These are phyloP conservation scores for Dasyprocta punctata DNA, from an alignment of 2,113 vertebrate species.

Conservation along the genomic window DNA sequence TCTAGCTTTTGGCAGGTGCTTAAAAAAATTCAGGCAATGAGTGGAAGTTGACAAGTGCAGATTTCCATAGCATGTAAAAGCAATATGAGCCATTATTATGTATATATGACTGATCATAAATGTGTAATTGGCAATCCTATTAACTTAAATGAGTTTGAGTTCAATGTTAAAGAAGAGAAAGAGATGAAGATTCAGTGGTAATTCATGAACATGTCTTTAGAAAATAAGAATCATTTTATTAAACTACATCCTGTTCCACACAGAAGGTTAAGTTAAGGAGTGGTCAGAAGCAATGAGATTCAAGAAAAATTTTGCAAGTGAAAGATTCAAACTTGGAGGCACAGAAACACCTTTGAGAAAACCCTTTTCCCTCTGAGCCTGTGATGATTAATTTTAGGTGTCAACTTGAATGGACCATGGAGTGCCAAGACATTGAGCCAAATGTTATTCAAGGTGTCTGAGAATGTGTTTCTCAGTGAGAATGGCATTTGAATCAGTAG, in stretches of 20 bases:
- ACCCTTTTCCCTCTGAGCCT: neutral
- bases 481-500: neutral
- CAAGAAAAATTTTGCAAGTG: neutral
- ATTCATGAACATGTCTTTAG: neutral
- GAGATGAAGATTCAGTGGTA: neutral
- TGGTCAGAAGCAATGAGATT: neutral
- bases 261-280: neutral
- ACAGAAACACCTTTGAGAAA: neutral
- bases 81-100: neutral
- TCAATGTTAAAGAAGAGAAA: neutral
- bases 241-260: neutral
- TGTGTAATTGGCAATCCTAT: neutral
- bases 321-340: neutral
- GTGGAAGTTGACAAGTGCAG: neutral
- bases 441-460: neutral
- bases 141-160: neutral
- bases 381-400: neutral
- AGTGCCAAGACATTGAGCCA: neutral
- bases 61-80: neutral
- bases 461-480: neutral
- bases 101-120: neutral
- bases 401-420: neutral
- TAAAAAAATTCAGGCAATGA: neutral
- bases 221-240: conserved; percentile 4
- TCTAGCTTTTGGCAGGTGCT: neutral